phyloP scores from a whole-genome alignment of 1,140 invertebrate species.

The Drosophila persimilis region DNA sequence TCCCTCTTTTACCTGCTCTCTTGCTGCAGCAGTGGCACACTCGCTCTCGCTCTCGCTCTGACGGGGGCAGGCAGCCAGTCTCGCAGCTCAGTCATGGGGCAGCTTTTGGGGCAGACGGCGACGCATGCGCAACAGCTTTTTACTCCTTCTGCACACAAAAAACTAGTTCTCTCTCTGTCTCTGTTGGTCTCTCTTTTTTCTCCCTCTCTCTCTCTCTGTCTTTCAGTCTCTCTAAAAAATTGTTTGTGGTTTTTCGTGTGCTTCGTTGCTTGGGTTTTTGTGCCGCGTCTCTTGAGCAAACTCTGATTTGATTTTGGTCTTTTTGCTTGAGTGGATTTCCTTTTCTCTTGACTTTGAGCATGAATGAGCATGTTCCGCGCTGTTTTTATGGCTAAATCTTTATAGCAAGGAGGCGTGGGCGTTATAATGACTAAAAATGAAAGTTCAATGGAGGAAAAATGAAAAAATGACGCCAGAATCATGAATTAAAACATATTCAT shows the following conservation, averaged over 20 bases:
- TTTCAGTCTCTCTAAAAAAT: slow-evolving; percentile 54
- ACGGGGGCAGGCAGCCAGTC: slow-evolving; percentile 3
- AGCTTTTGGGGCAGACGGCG: slow-evolving; percentile 43
- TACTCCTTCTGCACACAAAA: slow-evolving; percentile 59
- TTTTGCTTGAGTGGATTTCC: slow-evolving; percentile 70
- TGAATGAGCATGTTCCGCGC: slow-evolving; percentile 56
- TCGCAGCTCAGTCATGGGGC: too few relatives aligned
- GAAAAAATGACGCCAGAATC: neutral
- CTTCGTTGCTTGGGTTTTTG: slow-evolving; percentile 28
- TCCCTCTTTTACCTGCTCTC: slow-evolving; percentile 17
- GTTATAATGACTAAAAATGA: slow-evolving; percentile 45
- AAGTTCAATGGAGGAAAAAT: slow-evolving; percentile 24
- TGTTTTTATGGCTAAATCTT: slow-evolving; percentile 42
- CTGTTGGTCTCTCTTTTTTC: neutral
- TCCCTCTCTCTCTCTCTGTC: slow-evolving; percentile 3
- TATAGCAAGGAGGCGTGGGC: slow-evolving; percentile 41
- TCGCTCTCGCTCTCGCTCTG: slow-evolving; percentile 53
- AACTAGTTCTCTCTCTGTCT: slow-evolving; percentile 37
- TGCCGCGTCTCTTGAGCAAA: slow-evolving; percentile 62
- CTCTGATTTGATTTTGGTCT: slow-evolving; percentile 71
- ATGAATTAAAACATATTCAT: slow-evolving; percentile 12
- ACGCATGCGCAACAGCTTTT: slow-evolving; percentile 73
- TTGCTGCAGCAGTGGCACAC: slow-evolving; percentile 13
- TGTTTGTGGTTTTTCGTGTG: slow-evolving; percentile 74
- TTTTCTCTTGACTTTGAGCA: slow-evolving; percentile 62